Conservation (phyloP, 2,888 invertebrate species). For the Cerceris ruficornis region DNA sequence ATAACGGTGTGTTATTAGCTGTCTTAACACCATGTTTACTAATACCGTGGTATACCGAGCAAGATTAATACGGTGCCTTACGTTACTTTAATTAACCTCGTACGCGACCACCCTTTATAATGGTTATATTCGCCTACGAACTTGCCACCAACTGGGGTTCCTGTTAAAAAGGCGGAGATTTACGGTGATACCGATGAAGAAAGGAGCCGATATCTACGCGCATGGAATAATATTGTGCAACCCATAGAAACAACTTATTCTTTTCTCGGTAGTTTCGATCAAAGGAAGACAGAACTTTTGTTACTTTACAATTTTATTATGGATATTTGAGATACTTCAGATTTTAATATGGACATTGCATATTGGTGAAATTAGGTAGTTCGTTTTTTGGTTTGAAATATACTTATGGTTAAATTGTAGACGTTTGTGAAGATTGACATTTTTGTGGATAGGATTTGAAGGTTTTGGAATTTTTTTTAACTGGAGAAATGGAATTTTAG, state of each 20-base stretch:
- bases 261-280: background rate
- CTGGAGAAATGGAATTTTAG: no score
- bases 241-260: background rate
- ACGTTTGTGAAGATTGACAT: no score
- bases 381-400: no score
- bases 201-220: no score
- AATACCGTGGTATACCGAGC: constrained; percentile 63
- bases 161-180: constrained; percentile 45
- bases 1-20: constrained; percentile 66
- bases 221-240: background rate
- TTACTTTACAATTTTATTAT: no score
- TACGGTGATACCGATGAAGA: constrained; percentile 1
- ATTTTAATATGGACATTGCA: no score
- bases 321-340: no score
- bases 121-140: constrained; percentile 44
- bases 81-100: constrained; percentile 70
- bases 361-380: no score
- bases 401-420: no score
- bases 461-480: no score
- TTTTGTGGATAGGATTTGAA: no score
- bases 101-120: constrained; percentile 51
- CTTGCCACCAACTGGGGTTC: constrained; percentile 10
- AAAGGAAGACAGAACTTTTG: no score
- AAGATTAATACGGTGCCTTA: constrained; percentile 71
- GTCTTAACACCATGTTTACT: constrained; percentile 61